A percentile compares a stretch with the other conserved stretches of the same genome.
Evolutionary conservation across 2,888 invertebrate genomes (phyloP).

Genomic region (Stenchaetothrips biformis): DNA sequence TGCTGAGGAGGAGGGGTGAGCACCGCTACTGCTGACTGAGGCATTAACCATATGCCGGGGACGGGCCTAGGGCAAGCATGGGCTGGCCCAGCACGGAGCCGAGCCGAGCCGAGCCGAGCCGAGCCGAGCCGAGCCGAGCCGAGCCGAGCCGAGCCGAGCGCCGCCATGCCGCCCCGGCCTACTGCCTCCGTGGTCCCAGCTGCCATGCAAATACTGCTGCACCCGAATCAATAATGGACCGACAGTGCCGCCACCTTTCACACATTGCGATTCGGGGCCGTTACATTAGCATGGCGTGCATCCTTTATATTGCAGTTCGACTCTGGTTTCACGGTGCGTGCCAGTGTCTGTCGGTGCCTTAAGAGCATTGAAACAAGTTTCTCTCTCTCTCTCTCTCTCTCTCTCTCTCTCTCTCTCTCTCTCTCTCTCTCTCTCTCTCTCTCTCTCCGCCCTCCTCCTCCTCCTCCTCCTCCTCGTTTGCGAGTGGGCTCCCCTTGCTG

Average conservation of each 20-base stretch:
- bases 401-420: too few species aligned
- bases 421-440: too few species aligned
- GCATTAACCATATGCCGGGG: neutral
- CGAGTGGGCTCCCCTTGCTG: too few species aligned
- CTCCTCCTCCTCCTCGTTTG: too few species aligned
- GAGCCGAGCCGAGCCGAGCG: too few species aligned
- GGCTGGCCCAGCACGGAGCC: neutral
- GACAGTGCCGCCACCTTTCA: neutral
- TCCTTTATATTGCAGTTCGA: neutral
- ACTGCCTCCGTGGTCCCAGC: neutral
- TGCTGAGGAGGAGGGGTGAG: too few species aligned
- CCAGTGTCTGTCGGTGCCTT: neutral
- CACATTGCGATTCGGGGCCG: neutral
- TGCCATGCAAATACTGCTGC: slow-evolving; percentile 20
- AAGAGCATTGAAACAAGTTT: neutral
- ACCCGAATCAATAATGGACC: slow-evolving; percentile 23
- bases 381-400: too few species aligned
- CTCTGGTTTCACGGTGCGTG: neutral
- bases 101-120: neutral
- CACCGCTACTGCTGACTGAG: neutral
- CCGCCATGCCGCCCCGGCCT: too few species aligned
- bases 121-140: too few species aligned
- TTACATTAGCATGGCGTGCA: neutral
- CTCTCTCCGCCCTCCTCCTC: too few species aligned
- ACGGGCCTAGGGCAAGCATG: slow-evolving; percentile 4